Conservation (phyloP, 2,888 invertebrate species). For the Eueremaeus valkanovi region DNA sequence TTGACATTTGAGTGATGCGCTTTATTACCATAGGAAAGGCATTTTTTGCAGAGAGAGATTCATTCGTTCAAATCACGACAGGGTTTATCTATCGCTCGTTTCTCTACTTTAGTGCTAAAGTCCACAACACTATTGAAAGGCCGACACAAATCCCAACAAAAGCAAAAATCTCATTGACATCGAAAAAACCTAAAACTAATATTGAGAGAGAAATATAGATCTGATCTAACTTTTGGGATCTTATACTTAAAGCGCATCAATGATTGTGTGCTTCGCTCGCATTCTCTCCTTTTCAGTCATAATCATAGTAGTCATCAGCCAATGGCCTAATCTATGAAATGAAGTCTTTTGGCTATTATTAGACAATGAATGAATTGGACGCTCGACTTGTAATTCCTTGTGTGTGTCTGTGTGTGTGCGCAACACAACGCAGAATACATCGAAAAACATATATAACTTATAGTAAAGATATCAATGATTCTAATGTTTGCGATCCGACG, state of each 20-base stretch:
- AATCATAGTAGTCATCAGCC: neutral
- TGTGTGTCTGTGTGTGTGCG: no score
- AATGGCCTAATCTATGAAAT: slow-evolving; percentile 7
- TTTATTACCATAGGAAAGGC: slow-evolving; percentile 23
- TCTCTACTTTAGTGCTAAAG: neutral
- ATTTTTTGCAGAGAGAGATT: neutral
- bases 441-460: neutral
- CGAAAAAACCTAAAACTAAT: slow-evolving; percentile 1
- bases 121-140: neutral
- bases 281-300: neutral
- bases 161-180: slow-evolving; percentile 7
- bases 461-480: neutral
- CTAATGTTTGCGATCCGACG: neutral
- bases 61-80: neutral
- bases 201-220: neutral
- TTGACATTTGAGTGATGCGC: slow-evolving; percentile 32
- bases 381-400: neutral
- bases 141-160: neutral
- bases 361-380: neutral
- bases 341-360: neutral
- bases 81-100: neutral
- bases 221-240: neutral
- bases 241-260: slow-evolving; percentile 5
- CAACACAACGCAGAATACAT: neutral
- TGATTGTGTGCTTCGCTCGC: neutral